Evolutionary conservation across 2,888 invertebrate genomes (phyloP), one percentile per base, ranked within the genome.

Genomic region (Chalcosyrphus nemorum): DNA sequence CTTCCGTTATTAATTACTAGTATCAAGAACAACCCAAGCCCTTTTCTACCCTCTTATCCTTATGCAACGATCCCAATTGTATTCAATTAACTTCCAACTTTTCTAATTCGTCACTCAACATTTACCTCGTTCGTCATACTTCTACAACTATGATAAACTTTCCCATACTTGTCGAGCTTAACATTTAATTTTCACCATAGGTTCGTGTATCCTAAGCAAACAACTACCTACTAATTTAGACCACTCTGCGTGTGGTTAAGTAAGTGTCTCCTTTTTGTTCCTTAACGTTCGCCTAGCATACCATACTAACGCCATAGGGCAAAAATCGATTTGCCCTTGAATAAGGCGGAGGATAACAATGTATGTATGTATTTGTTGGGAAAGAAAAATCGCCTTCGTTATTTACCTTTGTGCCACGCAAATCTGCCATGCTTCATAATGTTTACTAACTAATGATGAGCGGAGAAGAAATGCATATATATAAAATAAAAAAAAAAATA

Each of bases 291-390:
- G 32, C 50, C 63, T 63, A 71, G 41, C 72, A 75, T 70, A 50
- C 15, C n/a, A 52, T 65, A 32, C 61, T 50, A 68, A 9, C 61
- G 41, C 61, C 57, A 54, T 29, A 35, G 59, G 56, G 68, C 66
- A 63, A 84, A 82, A 84, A 78, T 78, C 82, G 78, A 84, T 78
- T 45, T 66, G 68, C 61, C 74, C 74, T 66, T 77, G 82, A 72
- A 66, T 70, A 27, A 17, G 68, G 38, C 52, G 57, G 56, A 15
- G 45, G 56, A 56, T 75, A 65, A 27, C 47, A 27, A 21, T 13
- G 24, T 29, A 4, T 38, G 54, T 47, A 21, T 45, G 27, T 63
- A 17, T 66, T 41, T 56, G 17, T 57, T 19, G 38, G 19, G 27
- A 70, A 59, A 66, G 66, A 70, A 77, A 77, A 68, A 59, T 66